These are phyloP conservation scores for Lytechinus pictus DNA, from an alignment of 35 echinoderm and acorn worm species.

Conservation along the genomic window DNA sequence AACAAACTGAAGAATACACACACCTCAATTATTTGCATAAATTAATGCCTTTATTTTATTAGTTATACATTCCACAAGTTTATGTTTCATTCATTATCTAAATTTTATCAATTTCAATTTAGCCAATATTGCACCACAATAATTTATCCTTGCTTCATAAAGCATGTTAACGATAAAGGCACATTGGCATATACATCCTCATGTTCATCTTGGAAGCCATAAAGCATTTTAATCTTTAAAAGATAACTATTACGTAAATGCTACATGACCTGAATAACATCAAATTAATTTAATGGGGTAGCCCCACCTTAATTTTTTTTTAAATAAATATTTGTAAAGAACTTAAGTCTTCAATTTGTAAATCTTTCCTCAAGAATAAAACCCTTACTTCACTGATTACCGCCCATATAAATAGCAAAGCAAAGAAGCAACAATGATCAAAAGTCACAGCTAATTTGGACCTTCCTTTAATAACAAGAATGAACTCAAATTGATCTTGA, in stretches of 20 bases:
- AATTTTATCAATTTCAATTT: background rate
- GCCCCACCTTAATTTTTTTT: too few species aligned
- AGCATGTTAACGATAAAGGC: background rate
- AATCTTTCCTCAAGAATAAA: too few species aligned
- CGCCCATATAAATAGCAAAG: too few species aligned
- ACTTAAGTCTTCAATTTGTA: too few species aligned
- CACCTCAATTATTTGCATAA: background rate
- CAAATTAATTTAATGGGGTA: too few species aligned
- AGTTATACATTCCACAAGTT: background rate
- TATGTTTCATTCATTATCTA: background rate
- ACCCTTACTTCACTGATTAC: too few species aligned
- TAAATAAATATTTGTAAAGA: too few species aligned
- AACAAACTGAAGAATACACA: background rate
- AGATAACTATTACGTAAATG: background rate
- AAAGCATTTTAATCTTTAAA: background rate
- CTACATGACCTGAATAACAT: too few species aligned
- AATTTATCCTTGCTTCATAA: background rate
- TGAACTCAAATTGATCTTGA: too few species aligned
- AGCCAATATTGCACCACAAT: background rate
- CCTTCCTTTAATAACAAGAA: too few species aligned
- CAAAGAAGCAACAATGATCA: too few species aligned
- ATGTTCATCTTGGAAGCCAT: background rate
- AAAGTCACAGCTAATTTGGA: too few species aligned
- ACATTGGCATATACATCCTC: background rate
- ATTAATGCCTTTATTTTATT: background rate